Evolutionary conservation across 2,113 vertebrate species (phyloP), one percentile per base, ranked within the genome.

Genomic region (Ochotona princeps): DNA sequence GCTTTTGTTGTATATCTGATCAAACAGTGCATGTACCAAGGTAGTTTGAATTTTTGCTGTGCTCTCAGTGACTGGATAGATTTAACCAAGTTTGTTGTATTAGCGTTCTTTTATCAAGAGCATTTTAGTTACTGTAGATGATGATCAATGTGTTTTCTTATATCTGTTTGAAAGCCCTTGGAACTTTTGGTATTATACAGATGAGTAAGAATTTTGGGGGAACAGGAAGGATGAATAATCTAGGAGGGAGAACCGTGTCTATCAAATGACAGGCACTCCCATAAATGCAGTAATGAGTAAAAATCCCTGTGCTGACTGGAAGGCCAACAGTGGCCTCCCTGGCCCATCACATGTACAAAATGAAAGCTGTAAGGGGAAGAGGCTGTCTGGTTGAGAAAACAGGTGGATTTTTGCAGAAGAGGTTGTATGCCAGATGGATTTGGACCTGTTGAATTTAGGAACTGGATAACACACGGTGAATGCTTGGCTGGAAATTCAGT

Each of bases 161-260:
- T 28, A 72, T 86, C 20, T 69, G 0, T 87, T 38, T 90, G 74
- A 79, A 86, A 81, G 87, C 65, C 11, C 21, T 75, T 49, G 80
- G 83, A n/a, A 30, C 51, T 86, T 87, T 92, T 76, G 87, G 32
- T 57, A 44, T 73, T 83, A 44, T 44, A 38, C 51, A 83, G 76
- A 91, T 89, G 67, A 93, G 26, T 83, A 90, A 93, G 69, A 61
- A 44, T 80, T 47, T 88, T 6, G 15, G 70, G 49, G 63, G 5
- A 21, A 69, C 5, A 78, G 73, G 28, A 90, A 69, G 60, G 74
- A 65, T 84, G 81, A 87, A 26, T 72, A 47, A 81, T 67, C 72
- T 21, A 47, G 63, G 28, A 78, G 17, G 25, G 44, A 73, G 61
- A 79, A 3, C 65, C 44, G 65, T 49, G 32, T 74, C 26, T 54